Conservation (phyloP, 2,888 invertebrate species). For the Neoscelio sp. region DNA sequence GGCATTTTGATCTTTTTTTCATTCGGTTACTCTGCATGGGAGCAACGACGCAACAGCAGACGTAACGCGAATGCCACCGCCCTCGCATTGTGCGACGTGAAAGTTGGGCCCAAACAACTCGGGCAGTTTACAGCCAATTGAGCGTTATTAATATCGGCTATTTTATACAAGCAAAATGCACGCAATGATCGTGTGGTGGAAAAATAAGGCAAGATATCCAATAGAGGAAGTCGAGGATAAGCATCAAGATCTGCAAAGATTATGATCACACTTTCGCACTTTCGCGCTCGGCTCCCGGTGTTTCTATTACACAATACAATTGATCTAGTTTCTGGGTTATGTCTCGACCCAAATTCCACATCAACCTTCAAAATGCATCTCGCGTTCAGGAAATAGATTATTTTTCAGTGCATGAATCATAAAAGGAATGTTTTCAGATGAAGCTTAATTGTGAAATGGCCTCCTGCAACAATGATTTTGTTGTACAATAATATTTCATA, state of each 20-base stretch:
- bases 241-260: conserved; percentile 8
- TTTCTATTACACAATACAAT: conserved; percentile 40
- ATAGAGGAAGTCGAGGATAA: conserved; percentile 20
- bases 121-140: conserved; percentile 44
- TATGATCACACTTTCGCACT: conserved; percentile 38
- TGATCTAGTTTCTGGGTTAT: conserved; percentile 52
- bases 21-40: conserved; percentile 20
- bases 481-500: neutral
- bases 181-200: conserved; percentile 5
- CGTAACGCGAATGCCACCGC: conserved; percentile 45
- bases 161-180: conserved; percentile 27
- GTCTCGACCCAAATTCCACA: conserved; percentile 51
- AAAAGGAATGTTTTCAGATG: conserved; percentile 20
- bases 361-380: conserved; percentile 51
- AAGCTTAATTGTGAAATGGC: conserved; percentile 6
- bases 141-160: conserved; percentile 59
- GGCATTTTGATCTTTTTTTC: conserved; percentile 21
- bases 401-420: conserved; percentile 21
- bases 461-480: conserved; percentile 8
- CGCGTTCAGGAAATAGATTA: conserved; percentile 33
- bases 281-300: conserved; percentile 14
- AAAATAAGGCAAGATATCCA: conserved; percentile 1
- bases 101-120: conserved; percentile 43
- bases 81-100: conserved; percentile 59
- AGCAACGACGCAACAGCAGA: conserved; percentile 44